These are phyloP conservation scores for Neoascia interrupta DNA, from an alignment of 2,888 invertebrate species.

Conservation along the genomic window DNA sequence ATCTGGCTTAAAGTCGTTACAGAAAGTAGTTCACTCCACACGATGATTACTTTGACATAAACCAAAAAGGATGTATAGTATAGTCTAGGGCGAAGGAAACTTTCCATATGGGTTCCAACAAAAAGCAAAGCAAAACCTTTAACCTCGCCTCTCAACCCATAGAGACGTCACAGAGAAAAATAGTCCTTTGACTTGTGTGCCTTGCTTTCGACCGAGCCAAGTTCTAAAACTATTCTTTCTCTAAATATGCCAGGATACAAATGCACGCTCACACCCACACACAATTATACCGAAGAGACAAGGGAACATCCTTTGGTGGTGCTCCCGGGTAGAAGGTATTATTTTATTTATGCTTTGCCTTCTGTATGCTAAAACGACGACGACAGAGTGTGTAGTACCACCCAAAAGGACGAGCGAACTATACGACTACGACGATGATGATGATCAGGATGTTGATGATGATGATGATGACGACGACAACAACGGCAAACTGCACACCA, in stretches of 20 bases:
- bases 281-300: background rate
- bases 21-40: too few species aligned
- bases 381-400: constrained; percentile 18
- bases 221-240: constrained; percentile 61
- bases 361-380: constrained; percentile 65
- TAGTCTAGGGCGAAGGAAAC: too few species aligned
- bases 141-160: constrained; percentile 20
- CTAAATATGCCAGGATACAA: constrained; percentile 53
- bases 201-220: constrained; percentile 51
- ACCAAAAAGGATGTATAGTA: too few species aligned
- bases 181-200: constrained; percentile 58
- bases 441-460: too few species aligned
- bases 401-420: too few species aligned
- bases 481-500: constrained; percentile 64
- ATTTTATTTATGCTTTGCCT: constrained; percentile 64
- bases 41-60: too few species aligned
- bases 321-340: too few species aligned
- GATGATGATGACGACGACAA: constrained; percentile 38
- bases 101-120: too few species aligned
- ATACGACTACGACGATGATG: too few species aligned
- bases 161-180: constrained; percentile 16
- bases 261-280: constrained; percentile 29
- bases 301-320: too few species aligned
- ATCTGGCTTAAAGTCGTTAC: too few species aligned
- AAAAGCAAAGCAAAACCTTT: constrained; percentile 13